Evolutionary conservation across 2,797 vertebrate species (phyloP).

Genomic region (Hirundo rustica): DNA sequence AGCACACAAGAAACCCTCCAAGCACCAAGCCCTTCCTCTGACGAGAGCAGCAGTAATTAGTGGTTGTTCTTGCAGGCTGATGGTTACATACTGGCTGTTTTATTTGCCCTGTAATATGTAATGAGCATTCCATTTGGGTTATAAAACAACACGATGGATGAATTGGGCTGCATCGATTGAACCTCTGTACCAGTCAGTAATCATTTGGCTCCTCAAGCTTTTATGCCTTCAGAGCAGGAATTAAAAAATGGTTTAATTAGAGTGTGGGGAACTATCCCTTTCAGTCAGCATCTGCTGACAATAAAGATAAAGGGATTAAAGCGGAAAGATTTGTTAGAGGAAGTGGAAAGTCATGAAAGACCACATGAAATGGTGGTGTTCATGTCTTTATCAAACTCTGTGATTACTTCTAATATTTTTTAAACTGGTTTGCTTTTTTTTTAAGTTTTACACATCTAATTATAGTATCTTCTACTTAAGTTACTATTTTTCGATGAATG

Average conservation of each 20-base stretch:
- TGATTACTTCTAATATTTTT: neutral
- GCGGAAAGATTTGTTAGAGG: neutral
- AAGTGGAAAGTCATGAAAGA: neutral
- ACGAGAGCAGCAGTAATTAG: neutral
- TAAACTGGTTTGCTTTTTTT: neutral
- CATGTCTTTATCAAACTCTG: neutral
- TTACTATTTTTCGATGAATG: neutral
- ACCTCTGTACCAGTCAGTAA: conserved; percentile 52
- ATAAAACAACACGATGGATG: conserved; percentile 43
- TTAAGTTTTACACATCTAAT: neutral
- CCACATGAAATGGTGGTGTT: neutral
- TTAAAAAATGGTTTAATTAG: conserved; percentile 74
- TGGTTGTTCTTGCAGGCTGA: neutral
- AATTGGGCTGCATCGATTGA: conserved; percentile 61
- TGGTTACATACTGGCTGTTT: conserved; percentile 9
- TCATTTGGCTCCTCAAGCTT: conserved; percentile 62
- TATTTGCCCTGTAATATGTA: conserved; percentile 34
- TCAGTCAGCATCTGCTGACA: conserved; percentile 52
- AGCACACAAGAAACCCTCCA: accelerated
- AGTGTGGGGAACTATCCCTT: conserved; percentile 35
- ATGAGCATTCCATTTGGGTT: conserved; percentile 46
- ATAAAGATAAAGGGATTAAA: conserved; percentile 47
- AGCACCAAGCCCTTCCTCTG: neutral
- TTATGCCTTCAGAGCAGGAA: conserved; percentile 42
- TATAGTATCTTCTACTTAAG: neutral